Base-by-base conservation (phyloP, 2,888 invertebrate genomes). In the Amiota communis region DNA sequence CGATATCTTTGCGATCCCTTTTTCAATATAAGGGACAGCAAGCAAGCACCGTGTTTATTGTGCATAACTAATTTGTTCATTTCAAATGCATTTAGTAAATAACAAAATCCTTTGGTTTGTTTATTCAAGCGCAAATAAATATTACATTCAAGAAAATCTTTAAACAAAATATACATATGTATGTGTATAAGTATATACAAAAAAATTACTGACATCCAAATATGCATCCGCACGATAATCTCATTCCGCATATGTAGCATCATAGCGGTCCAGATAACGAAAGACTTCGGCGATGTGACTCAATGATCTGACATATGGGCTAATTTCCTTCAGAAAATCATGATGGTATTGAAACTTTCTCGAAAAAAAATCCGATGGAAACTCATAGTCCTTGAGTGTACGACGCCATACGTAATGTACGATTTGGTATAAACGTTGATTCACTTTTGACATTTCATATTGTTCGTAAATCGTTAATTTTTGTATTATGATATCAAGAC, bases 41-140 rank as follows among this genome's bases (percentile, higher is more conserved):
- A n/a, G n/a, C n/a, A n/a, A n/a, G 76, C 79, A 78, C 82, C 83
- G 86, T 82, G 78, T 79, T 83, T 83, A 78, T 78, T 86, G 81
- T 83, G 80, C 80, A 81, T 84, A 76, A 80, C 81, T 84, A 82
- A 83, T 80, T 36, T 36, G 76, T 74, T 79, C 77, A 81, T 84
- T 70, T 13, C 79, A 78, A 84, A 75, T 75, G 77, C 73, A 47
- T 63, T 20, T 8, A 10, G 9, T 59, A 59, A 59, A 59, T 59
- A 59, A 59, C 15, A 13, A 2, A 57, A 20, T 17, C 20, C 11
- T 20, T 59, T 15, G 17, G 17, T 20, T 65, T 23, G 46, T 51
- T 53, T 68, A 68, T 36, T 56, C 51, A 56, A 68, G 56, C n/a
- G 68, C 13, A 36, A n/a, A 36, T 6, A n/a, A n/a, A n/a, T 36